Evolutionary conservation across 2,113 vertebrate species (phyloP).

Genomic region (Rafetus swinhoei): DNA sequence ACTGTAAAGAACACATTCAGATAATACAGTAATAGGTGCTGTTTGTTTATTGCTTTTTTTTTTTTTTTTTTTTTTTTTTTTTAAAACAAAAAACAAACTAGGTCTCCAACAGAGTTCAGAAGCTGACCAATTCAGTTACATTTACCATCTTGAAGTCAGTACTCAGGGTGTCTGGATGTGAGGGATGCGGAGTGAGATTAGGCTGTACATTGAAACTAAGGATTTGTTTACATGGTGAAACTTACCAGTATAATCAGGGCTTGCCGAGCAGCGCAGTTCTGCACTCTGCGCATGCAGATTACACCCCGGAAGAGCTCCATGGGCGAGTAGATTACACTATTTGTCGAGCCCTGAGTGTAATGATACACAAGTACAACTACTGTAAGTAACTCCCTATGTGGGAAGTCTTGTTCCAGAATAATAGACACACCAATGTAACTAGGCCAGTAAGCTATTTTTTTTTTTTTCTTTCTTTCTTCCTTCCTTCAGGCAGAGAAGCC

Average conservation of each 20-base stretch:
- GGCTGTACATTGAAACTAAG: background rate
- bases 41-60: too few relatives aligned
- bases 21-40: background rate
- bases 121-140: background rate
- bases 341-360: too few relatives aligned
- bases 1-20: background rate
- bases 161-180: background rate
- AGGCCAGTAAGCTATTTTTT: background rate
- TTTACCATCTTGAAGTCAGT: background rate
- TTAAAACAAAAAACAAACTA: background rate
- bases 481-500: background rate
- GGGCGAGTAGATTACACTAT: too few relatives aligned
- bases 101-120: background rate
- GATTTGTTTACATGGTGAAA: background rate
- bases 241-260: background rate
- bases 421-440: background rate
- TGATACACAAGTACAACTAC: too few relatives aligned
- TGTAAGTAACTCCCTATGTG: background rate
- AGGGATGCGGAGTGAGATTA: accelerated
- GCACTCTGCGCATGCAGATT: too few relatives aligned
- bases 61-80: too few relatives aligned
- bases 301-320: too few relatives aligned
- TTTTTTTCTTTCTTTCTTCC: too few relatives aligned
- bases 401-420: background rate
- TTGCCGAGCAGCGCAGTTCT: too few relatives aligned